phyloP scores from a whole-genome alignment of 2,888 invertebrate species.

The Drepana falcataria region DNA sequence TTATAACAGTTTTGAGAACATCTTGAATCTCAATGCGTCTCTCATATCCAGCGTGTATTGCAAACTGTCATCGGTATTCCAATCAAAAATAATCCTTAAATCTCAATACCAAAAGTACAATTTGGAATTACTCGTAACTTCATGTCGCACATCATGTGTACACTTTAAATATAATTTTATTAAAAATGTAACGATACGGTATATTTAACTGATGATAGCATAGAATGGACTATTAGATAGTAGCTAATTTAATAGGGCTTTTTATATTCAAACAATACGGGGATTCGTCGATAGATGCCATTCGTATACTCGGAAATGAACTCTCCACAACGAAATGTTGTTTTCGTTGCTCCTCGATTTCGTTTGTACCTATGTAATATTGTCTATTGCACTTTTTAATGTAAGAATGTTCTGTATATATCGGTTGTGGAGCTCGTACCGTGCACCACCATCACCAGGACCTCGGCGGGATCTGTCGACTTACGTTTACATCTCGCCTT shows the following conservation, averaged over 20 bases:
- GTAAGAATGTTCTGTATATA: slow-evolving; percentile 50
- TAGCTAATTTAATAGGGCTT: slow-evolving; percentile 72
- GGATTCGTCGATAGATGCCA: slow-evolving; percentile 10
- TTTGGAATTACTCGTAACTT: neutral
- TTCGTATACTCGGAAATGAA: slow-evolving; percentile 23
- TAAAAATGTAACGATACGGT: slow-evolving; percentile 33
- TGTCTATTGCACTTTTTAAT: slow-evolving; percentile 36
- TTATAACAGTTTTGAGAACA: neutral
- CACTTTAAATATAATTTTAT: slow-evolving; percentile 20
- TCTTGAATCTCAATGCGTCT: neutral
- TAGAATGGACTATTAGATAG: slow-evolving; percentile 61
- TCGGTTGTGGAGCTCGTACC: slow-evolving; percentile 36
- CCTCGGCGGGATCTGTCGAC: too few species aligned
- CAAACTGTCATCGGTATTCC: too few species aligned
- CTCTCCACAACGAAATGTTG: slow-evolving; percentile 38
- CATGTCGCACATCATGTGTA: slow-evolving; percentile 6
- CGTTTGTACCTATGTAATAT: slow-evolving; percentile 28
- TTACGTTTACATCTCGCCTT: neutral
- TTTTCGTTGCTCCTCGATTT: slow-evolving; percentile 30
- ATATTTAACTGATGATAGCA: slow-evolving; percentile 57
- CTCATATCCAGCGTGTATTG: too few species aligned
- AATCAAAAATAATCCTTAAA: neutral
- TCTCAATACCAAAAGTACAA: neutral
- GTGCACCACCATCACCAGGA: too few species aligned
- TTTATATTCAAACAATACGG: slow-evolving; percentile 39